Evolutionary conservation across 2,113 vertebrate species (phyloP).

Genomic region (Bostrychus sinensis): DNA sequence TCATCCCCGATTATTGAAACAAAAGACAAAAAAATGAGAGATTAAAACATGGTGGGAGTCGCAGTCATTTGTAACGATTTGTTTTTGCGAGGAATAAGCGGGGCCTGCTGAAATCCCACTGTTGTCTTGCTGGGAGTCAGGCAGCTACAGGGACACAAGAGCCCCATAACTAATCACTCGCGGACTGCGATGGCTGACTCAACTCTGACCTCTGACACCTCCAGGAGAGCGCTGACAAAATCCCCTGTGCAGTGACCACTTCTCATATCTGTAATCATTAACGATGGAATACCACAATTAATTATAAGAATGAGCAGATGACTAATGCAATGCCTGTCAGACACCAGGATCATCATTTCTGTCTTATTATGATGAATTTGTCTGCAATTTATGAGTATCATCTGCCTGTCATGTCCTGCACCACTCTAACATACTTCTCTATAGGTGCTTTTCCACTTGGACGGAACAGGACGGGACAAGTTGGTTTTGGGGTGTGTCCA

Average conservation of each 20-base stretch:
- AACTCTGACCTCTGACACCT: constrained; percentile 63
- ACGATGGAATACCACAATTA: constrained; percentile 53
- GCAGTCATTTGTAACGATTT: constrained; percentile 83
- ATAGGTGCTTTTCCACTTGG: too few relatives aligned
- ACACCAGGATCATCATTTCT: constrained; percentile 5
- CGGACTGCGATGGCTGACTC: constrained; percentile 34
- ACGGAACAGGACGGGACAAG: too few relatives aligned
- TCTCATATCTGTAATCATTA: constrained; percentile 67
- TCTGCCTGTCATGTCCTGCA: too few relatives aligned
- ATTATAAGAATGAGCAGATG: constrained; percentile 61
- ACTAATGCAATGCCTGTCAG: constrained; percentile 60
- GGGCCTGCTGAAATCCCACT: constrained; percentile 73
- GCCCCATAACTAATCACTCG: constrained; percentile 68
- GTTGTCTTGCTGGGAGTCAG: constrained; percentile 70
- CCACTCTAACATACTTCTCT: too few relatives aligned
- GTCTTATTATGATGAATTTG: constrained; percentile 30
- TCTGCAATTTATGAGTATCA: constrained; percentile 1
- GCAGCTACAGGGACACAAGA: constrained; percentile 50
- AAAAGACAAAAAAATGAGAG: constrained; percentile 78
- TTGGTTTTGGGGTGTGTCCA: too few relatives aligned
- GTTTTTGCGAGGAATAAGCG: constrained; percentile 81
- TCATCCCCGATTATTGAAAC: constrained; percentile 82
- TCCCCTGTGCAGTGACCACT: constrained; percentile 36
- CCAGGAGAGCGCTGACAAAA: constrained; percentile 46
- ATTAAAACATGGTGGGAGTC: constrained; percentile 79